Conservation (phyloP, 1,140 invertebrate species). For the Drosophila bipectinata region DNA sequence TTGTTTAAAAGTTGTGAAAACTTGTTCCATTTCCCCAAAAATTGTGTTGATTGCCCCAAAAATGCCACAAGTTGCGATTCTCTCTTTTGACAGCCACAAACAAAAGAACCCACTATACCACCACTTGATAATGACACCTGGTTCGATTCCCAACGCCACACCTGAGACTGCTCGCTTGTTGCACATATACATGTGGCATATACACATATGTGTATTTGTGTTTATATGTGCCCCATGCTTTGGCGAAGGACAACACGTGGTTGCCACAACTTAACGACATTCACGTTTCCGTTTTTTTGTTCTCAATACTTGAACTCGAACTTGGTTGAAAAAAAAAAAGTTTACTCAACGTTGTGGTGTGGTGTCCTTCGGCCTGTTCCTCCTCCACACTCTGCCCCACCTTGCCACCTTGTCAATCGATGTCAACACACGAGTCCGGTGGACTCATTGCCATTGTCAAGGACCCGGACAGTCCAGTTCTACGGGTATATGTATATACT, state of each 20-base stretch:
- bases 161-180: slow-evolving; percentile 50
- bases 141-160: slow-evolving; percentile 32
- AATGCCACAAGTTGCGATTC: slow-evolving; percentile 1
- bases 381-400: not conserved
- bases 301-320: slow-evolving; percentile 36
- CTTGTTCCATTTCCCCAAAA: not conserved
- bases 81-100: slow-evolving; percentile 50
- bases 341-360: slow-evolving; percentile 22
- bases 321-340: slow-evolving; percentile 23
- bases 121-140: slow-evolving; percentile 24
- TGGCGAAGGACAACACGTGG: slow-evolving; percentile 71
- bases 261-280: slow-evolving; percentile 47
- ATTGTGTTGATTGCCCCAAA: slow-evolving; percentile 26
- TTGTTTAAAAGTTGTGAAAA: slow-evolving; percentile 2
- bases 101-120: slow-evolving; percentile 14
- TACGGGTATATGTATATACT: not conserved
- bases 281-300: slow-evolving; percentile 47
- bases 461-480: slow-evolving; percentile 39
- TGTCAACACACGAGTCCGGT: slow-evolving; percentile 64
- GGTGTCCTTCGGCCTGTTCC: slow-evolving; percentile 17
- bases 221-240: slow-evolving; percentile 8
- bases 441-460: slow-evolving; percentile 69
- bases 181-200: slow-evolving; percentile 35
- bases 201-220: slow-evolving; percentile 29
- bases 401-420: slow-evolving; percentile 62